Evolutionary conservation across 1,140 invertebrate genomes (phyloP).

Genomic region (Drosophila athabasca): DNA sequence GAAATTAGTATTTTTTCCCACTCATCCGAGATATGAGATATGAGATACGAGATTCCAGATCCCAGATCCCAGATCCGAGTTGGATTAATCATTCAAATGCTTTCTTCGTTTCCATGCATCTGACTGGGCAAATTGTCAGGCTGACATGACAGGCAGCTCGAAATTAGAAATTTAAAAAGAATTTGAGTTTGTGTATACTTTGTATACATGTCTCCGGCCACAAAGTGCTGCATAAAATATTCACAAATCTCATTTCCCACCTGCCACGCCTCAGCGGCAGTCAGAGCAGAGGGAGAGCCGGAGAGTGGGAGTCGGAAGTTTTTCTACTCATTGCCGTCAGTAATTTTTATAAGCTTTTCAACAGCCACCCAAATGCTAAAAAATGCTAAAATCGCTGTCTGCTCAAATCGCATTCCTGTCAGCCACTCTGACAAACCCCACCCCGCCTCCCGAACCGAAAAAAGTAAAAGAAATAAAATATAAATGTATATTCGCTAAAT

Average conservation of each 20-base stretch:
- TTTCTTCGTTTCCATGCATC: conserved; percentile 59
- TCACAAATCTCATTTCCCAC: conserved; percentile 78
- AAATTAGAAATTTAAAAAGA: conserved; percentile 75
- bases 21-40: background rate
- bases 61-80: background rate
- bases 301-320: conserved; percentile 2
- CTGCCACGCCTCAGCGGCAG: conserved; percentile 33
- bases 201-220: conserved; percentile 65
- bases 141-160: conserved; percentile 64
- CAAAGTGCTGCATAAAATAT: conserved; percentile 74
- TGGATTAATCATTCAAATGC: conserved; percentile 42
- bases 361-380: conserved; percentile 45
- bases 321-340: conserved; percentile 30
- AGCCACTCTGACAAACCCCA: conserved; percentile 52
- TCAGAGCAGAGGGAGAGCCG: too few relatives aligned
- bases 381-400: conserved; percentile 74
- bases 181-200: conserved; percentile 68
- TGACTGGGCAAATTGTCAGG: conserved; percentile 76
- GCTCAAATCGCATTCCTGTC: conserved; percentile 68
- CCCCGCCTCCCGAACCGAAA: conserved; percentile 31
- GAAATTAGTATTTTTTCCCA: conserved; percentile 46
- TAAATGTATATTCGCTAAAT: conserved; percentile 51
- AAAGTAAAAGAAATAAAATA: conserved; percentile 44
- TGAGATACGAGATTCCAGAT: background rate
- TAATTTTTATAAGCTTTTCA: conserved; percentile 78